Evolutionary conservation across 1,140 invertebrate species (phyloP), one percentile per base, ranked within the genome.

Genomic region (Cyrtorhinus lividipennis): DNA sequence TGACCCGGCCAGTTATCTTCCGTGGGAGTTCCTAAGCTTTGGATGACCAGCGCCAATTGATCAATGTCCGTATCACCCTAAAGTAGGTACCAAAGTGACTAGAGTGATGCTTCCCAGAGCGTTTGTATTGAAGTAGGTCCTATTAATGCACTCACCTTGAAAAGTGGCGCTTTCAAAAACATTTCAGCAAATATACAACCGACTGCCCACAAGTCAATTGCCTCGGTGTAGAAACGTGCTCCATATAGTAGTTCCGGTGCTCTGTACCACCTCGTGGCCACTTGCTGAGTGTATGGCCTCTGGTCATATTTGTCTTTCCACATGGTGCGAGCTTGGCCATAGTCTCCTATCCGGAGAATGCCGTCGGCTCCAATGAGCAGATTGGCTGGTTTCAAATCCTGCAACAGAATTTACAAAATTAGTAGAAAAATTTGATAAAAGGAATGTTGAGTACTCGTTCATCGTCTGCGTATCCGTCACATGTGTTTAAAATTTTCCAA

Each of bases 41-140:
- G 80, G 46, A 98, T 77, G 12, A 98, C 94, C 67, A 95, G 87
- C 57, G 91, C 92, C 53, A 98, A 73, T 75, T 99, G 95, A 71
- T 98, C 94, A 64, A 99, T 98, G 74, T 99, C 95, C 64, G 90
- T 95, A 74, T 96, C 93, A 2, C 95, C 95, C 90, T 94, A 67
- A 63, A 57, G n/a, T n/a, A n/a, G n/a, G n/a, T n/a, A n/a, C n/a
- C n/a, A n/a, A n/a, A n/a, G n/a, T n/a, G n/a, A n/a, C n/a, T n/a
- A n/a, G n/a, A n/a, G n/a, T n/a, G n/a, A n/a, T n/a, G n/a, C n/a
- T n/a, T n/a, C n/a, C n/a, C n/a, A n/a, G n/a, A n/a, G n/a, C n/a
- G n/a, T n/a, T n/a, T n/a, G n/a, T n/a, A n/a, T n/a, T n/a, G n/a
- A n/a, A n/a, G n/a, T n/a, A n/a, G n/a, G n/a, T n/a, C n/a, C n/a